Evolutionary conservation across 1,140 invertebrate species (phyloP), one percentile per base, ranked within the genome.

Genomic region (Drosophila fuyamai): DNA sequence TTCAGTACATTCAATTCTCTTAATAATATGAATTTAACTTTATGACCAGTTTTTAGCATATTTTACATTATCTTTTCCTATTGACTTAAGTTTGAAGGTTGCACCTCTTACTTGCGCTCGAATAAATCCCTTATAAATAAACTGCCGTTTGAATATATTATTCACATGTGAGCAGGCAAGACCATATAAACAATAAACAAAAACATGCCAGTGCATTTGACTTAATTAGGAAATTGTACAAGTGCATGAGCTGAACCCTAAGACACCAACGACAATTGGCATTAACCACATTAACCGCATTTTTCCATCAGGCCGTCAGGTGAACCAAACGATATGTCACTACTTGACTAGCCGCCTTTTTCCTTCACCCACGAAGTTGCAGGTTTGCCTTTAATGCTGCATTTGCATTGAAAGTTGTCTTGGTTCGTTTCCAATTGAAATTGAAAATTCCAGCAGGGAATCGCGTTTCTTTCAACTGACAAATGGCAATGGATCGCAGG

Each of bases 331-430:
- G 73, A 85, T 85, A 85, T 80, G 66, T 84, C 81, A 62, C 35
- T 57, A 41, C 60, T 14, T 59, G 46, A 14, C 38, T 14, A 43
- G 44, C 29, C 56, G 8, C 29, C 14, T 35, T 54, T 54, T 41
- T 51, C 35, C 14, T 23, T 44, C 29, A 51, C 29, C 48, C 29
- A 51, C 48, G 48, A 29, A 14, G 12, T n/a, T 43, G 51, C 9
- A 16, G 51, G n/a, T 8, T 36, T 62, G 62, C 48, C 35, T 43
- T 9, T n/a, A 16, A 23, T 9, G 35, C 50, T 67, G 65, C 75
- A 85, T 86, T 86, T 86, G 83, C 82, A 88, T 86, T 88, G 82
- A 86, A 86, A 86, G 82, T 86, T 88, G 82, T 86, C 60, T 57
- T 44, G 29, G 46, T 55, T 61, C 54, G 36, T 23, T 38, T 41